Evolutionary conservation across 2,888 invertebrate genomes (phyloP).

Genomic region (Phytoseiulus persimilis): DNA sequence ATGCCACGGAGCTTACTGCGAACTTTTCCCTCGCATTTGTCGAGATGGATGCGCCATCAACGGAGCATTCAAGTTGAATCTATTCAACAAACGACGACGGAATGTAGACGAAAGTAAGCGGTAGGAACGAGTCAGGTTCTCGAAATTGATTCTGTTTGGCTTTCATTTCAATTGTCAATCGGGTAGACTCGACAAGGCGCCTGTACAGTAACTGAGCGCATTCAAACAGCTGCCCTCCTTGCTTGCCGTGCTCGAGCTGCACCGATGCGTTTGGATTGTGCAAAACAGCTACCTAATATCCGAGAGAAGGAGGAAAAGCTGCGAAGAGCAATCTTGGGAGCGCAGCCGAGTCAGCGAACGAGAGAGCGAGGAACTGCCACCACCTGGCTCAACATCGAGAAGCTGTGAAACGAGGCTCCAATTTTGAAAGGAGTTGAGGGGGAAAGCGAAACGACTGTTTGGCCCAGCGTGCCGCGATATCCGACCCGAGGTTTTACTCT

Average conservation of each 20-base stretch:
- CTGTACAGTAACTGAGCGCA: neutral
- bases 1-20: too few species aligned
- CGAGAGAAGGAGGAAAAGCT: neutral
- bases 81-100: neutral
- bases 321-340: neutral
- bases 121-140: neutral
- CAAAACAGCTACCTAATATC: neutral
- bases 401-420: neutral
- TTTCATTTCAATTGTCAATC: neutral
- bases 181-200: neutral
- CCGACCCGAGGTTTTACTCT: too few species aligned
- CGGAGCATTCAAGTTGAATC: neutral
- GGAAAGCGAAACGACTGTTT: neutral
- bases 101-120: neutral
- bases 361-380: neutral
- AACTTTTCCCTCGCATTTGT: too few species aligned
- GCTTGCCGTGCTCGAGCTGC: neutral
- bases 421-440: neutral
- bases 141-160: neutral
- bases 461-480: neutral
- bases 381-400: neutral
- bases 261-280: neutral
- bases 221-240: neutral
- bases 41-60: too few species aligned
- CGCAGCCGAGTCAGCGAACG: neutral